Conservation (phyloP, 2,113 vertebrate genomes). For the Zosterops pallidus region DNA sequence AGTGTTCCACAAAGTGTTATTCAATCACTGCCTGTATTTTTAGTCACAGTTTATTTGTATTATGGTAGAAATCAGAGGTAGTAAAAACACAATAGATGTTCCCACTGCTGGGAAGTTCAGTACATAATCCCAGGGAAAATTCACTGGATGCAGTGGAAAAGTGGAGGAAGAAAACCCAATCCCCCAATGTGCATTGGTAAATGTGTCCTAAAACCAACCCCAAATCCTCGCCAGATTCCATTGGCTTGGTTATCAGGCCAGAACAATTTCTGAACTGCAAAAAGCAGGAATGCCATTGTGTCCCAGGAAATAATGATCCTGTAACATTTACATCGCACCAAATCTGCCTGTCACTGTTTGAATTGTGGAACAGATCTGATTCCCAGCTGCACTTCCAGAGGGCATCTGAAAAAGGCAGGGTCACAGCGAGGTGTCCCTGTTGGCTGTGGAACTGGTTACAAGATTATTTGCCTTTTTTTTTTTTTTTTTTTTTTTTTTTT, state of each 20-base stretch:
- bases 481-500: no score
- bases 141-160: not conserved
- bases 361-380: not conserved
- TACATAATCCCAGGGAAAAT: not conserved
- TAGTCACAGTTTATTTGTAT: conserved; percentile 17
- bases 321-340: not conserved
- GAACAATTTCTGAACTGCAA: not conserved
- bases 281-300: not conserved
- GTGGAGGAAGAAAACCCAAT: not conserved
- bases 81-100: not conserved
- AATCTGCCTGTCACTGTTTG: not conserved
- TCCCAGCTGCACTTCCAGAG: conserved; percentile 4
- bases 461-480: not conserved
- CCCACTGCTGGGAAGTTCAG: not conserved
- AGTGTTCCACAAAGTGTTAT: not conserved
- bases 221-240: not conserved
- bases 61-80: not conserved
- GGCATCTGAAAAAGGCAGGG: not conserved
- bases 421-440: not conserved
- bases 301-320: not conserved
- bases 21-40: not conserved
- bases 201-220: not conserved
- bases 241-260: not conserved
- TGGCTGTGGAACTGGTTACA: not conserved
- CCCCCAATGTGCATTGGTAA: not conserved